Evolutionary conservation across 2,113 vertebrate species (phyloP), one percentile per base, ranked within the genome.

Genomic region (Microcebus jonahi): DNA sequence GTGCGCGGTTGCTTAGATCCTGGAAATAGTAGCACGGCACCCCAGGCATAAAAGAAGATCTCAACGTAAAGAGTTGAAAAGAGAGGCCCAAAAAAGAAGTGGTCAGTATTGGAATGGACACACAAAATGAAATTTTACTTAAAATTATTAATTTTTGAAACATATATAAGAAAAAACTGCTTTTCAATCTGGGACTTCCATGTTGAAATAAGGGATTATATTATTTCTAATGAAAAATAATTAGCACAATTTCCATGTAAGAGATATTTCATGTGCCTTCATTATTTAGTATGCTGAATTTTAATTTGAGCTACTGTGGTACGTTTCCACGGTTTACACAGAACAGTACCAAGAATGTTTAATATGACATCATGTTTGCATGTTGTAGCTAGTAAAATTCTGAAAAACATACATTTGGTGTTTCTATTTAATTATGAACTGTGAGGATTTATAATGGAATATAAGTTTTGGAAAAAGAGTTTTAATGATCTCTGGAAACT

Each of bases 51-150:
- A 67, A 80, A 91, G 42, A 68, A 92, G 6, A 94, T 71, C 59
- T 81, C 31, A 61, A 18, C 59, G 73, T 83, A 82, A 87, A 87
- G 75, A 34, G 36, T 23, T 87, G n/a, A 92, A 93, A 39, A 77
- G 21, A 15, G 4, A 59, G 34, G 25, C 50, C 59, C 23, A 2
- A 13, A 50, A 85, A 20, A 36, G 20, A 31, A 77, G 29, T 21
- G 20, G 67, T 67, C 39, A 67, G 77, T 77, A 65, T 70, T 94
- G 39, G 12, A 88, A 82, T 95, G 45, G 48, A 89, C 88, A 86
- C 7, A 79, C 29, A 76, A 81, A 96, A 80, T 93, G 61, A 88
- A 85, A 85, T 65, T 87, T 81, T 84, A 84, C 34, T 86, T 70
- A 79, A 90, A 94, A 81, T 92, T 27, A 88, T 27, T 45, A 2